Evolutionary conservation across 2,113 vertebrate species (phyloP), one percentile per base, ranked within the genome.

Genomic region (Platycercus adscitus): DNA sequence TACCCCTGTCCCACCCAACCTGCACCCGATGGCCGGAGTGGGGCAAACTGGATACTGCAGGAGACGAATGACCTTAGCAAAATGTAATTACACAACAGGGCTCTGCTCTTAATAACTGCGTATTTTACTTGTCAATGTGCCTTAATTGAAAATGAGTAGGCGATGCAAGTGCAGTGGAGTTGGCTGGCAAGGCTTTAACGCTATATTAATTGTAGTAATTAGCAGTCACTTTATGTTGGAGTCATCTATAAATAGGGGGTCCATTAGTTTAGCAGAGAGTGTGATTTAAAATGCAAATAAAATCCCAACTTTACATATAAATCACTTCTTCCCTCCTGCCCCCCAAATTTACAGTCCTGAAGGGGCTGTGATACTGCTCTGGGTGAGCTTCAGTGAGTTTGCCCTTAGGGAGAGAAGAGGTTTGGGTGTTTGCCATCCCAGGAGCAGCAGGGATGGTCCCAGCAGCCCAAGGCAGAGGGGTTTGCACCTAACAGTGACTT

Each of bases 131-230:
- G 96, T 98, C 98, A 97, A 95, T 97, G 98, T 86, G 95, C 96
- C 95, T 92, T 98, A 98, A 98, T 97, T 98, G 98, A 98, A 98
- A 98, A 98, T 96, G 98, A 98, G 98, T 97, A 95, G 98, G 98
- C 98, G 97, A 97, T 85, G 90, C 78, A 95, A 97, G 97, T 97
- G 97, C 97, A 96, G 93, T 85, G 96, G 97, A 97, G 98, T 84
- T 97, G 96, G 97, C 97, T 98, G 97, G 97, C 96, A 96, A 98
- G 97, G 88, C 98, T 96, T 97, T 97, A 97, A 96, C 81, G 94
- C 97, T 97, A 90, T 98, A 98, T 98, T 98, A 98, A 98, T 98
- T 98, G 98, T 97, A 98, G 98, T 98, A 98, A 98, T 98, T 98
- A 98, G 98, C 98, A 98, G 97, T 98, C 98, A 97, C 97, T 98